These are phyloP conservation scores for Sesia bembeciformis DNA, from an alignment of 2,888 invertebrate genomes.

Conservation along the genomic window DNA sequence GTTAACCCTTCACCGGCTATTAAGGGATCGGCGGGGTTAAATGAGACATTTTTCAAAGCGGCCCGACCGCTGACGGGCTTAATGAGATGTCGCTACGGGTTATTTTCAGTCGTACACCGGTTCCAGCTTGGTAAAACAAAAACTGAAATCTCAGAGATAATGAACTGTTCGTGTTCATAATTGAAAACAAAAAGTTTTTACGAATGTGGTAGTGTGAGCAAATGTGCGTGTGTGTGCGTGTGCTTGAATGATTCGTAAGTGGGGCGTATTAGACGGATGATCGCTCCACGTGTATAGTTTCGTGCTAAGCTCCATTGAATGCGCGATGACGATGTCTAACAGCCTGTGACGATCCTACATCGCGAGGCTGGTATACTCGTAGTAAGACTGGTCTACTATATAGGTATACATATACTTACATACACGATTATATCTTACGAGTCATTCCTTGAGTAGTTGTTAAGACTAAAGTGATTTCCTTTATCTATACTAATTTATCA, in stretches of 20 bases:
- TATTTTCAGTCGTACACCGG: conserved; percentile 51
- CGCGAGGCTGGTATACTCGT: neutral
- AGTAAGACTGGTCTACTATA: too few relatives aligned
- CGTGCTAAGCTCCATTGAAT: conserved; percentile 44
- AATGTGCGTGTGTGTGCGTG: conserved; percentile 18
- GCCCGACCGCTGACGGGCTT: conserved; percentile 53
- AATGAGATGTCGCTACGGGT: conserved; percentile 68
- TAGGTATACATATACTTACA: neutral
- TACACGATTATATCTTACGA: neutral
- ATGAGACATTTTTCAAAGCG: conserved; percentile 71
- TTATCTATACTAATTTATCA: conserved; percentile 3
- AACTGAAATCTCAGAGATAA: conserved; percentile 16
- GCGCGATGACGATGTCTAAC: conserved; percentile 25
- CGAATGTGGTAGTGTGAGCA: conserved; percentile 4
- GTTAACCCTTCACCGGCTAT: conserved; percentile 69
- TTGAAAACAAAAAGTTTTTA: conserved; percentile 29
- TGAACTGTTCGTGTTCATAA: conserved; percentile 20
- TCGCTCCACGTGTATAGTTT: conserved; percentile 33
- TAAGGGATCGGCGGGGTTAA: conserved; percentile 59
- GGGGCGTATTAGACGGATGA: conserved; percentile 48
- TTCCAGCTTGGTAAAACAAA: conserved; percentile 11
- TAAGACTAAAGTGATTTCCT: neutral
- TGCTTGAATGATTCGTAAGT: conserved; percentile 55
- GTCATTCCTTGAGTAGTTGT: neutral
- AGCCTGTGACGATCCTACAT: conserved; percentile 24